These are phyloP conservation scores for Fragum fragum DNA, from an alignment of 2,888 invertebrate species.

Conservation along the genomic window DNA sequence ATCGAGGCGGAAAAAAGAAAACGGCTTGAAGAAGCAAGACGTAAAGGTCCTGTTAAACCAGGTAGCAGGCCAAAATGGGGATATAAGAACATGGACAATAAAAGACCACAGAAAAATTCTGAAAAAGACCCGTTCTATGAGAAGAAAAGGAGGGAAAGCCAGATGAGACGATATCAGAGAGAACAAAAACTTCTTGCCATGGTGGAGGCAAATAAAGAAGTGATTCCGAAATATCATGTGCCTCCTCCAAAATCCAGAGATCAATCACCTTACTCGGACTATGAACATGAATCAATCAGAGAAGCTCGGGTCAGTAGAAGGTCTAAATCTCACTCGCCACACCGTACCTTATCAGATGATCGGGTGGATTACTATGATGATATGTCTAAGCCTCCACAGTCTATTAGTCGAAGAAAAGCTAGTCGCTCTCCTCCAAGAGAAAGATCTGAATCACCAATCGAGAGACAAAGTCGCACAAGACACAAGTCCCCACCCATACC, in stretches of 20 bases:
- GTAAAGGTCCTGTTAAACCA: constrained; percentile 53
- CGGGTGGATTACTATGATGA: constrained; percentile 46
- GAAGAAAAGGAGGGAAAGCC: constrained; percentile 74
- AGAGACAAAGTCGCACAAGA: constrained; percentile 35
- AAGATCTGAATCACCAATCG: constrained; percentile 42
- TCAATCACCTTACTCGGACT: constrained; percentile 67
- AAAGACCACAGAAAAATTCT: constrained; percentile 81
- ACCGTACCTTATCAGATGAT: constrained; percentile 42
- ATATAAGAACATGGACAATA: constrained; percentile 74
- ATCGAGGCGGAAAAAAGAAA: constrained; percentile 50
- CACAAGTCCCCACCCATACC: constrained; percentile 79
- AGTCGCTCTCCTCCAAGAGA: constrained; percentile 43
- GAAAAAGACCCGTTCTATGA: constrained; percentile 83
- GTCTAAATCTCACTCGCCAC: constrained; percentile 70
- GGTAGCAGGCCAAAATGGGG: constrained; percentile 79
- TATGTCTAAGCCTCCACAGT: not conserved
- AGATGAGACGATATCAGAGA: constrained; percentile 73
- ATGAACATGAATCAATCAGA: constrained; percentile 65
- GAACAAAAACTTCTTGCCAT: constrained; percentile 80
- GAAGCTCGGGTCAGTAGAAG: constrained; percentile 57
- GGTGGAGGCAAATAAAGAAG: constrained; percentile 80
- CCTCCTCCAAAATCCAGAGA: constrained; percentile 51
- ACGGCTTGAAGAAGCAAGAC: constrained; percentile 47
- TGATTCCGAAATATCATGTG: constrained; percentile 74
- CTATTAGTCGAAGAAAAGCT: constrained; percentile 19